These are phyloP conservation scores for Mechanitis mazaeus DNA, from an alignment of 2,888 invertebrate species.

Conservation along the genomic window DNA sequence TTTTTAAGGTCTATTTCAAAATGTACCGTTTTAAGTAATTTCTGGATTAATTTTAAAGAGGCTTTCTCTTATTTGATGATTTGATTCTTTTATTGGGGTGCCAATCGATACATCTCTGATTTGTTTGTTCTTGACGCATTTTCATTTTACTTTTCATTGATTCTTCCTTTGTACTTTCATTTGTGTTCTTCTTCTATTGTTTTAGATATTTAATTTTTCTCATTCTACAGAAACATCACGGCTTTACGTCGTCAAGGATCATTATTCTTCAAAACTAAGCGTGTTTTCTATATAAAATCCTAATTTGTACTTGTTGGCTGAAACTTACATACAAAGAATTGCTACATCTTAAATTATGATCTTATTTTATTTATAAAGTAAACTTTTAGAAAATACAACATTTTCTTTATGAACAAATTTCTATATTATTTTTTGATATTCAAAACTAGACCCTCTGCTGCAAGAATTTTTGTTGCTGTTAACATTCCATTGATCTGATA, in stretches of 20 bases:
- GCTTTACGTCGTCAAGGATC: slow-evolving; percentile 59
- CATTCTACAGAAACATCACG: slow-evolving; percentile 42
- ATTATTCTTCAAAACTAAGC: slow-evolving; percentile 58
- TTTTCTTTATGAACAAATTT: not conserved
- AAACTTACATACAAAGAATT: slow-evolving; percentile 9
- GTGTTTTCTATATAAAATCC: slow-evolving; percentile 61
- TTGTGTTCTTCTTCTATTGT: slow-evolving; percentile 54
- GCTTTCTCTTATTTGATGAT: slow-evolving; percentile 89
- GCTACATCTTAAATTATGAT: not conserved
- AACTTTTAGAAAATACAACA: not conserved
- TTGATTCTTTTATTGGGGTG: slow-evolving; percentile 66
- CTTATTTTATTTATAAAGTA: not conserved
- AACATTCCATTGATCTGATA: slow-evolving; percentile 69
- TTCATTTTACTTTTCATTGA: slow-evolving; percentile 53
- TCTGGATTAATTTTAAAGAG: slow-evolving; percentile 75
- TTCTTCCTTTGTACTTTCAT: slow-evolving; percentile 61
- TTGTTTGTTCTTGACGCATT: slow-evolving; percentile 50
- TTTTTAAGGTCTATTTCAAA: no score
- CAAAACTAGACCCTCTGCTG: slow-evolving; percentile 50
- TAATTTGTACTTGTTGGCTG: slow-evolving; percentile 68
- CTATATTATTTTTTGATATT: not conserved
- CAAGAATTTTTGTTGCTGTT: slow-evolving; percentile 58
- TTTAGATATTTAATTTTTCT: slow-evolving; percentile 54
- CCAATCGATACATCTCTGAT: slow-evolving; percentile 66
- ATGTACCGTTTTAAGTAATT: slow-evolving; percentile 63